Evolutionary conservation across 1,140 invertebrate genomes (phyloP), one percentile per base, ranked within the genome.

Genomic region (Temnothorax longispinosus): DNA sequence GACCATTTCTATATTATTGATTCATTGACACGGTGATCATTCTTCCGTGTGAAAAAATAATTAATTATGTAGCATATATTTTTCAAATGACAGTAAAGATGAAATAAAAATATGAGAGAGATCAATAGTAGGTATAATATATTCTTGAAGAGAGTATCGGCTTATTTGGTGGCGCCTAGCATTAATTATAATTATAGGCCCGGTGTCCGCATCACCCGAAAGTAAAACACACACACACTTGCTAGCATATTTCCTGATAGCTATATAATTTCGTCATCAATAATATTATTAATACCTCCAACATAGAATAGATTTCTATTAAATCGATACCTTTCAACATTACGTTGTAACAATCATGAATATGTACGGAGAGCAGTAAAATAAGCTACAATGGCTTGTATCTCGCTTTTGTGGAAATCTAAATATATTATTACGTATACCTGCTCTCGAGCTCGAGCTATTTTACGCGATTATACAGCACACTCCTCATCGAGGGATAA

Each of bases 41-140:
- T 13, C 38, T n/a, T 41, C 35, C 18, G 35, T 21, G 64, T 10
- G 8, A 41, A 67, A 15, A 38, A 44, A 21, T 13, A 2, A n/a
- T 21, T 1, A 44, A 67, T 5, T 6, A 65, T 65, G n/a, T 47
- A 65, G 56, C 56, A 4, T 27, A 11, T 58, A 60, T 38, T 7
- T 38, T 38, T 50, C 6, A 50, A 32, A 13, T 15, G 21, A 50
- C 21, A 27, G 44, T 47, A n/a, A 41, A 10, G 52, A n/a, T 6
- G 52, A 54, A n/a, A 54, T 54, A 54, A 41, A 41, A 41, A 65
- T 41, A 65, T 65, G 15, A 38, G 15, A 64, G 64, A 41, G 10
- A 67, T 44, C 38, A 44, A 67, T 67, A 67, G 21, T 67, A 67
- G 38, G 4, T 67, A 67, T 67, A n/a, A 47, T 15, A 41, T 67